phyloP scores from a whole-genome alignment of 2,113 vertebrate genomes.

The Lepisosteus osseus region DNA sequence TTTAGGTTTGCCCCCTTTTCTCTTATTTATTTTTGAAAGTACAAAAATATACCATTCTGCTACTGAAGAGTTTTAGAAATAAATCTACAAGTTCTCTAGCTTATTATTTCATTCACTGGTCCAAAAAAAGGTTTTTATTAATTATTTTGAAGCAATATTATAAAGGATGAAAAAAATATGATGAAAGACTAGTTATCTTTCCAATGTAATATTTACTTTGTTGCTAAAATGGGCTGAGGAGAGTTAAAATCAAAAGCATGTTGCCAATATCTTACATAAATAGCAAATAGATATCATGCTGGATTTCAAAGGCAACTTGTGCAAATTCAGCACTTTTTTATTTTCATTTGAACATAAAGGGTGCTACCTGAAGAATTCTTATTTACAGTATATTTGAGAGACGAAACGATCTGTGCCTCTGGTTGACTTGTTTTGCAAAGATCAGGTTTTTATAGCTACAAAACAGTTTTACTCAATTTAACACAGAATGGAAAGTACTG shows the following conservation, averaged over 20 bases:
- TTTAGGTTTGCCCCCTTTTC: too few species aligned
- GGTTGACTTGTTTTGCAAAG: conserved; percentile 6
- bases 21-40: too few species aligned
- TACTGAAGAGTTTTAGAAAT: too few species aligned
- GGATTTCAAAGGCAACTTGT: conserved; percentile 8
- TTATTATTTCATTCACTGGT: not conserved
- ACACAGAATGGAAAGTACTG: not conserved
- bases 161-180: not conserved
- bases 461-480: not conserved
- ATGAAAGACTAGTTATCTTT: conserved; percentile 9
- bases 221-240: conserved; percentile 4
- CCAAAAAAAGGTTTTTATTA: not conserved
- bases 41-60: too few species aligned
- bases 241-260: conserved; percentile 13
- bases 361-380: conserved; percentile 1
- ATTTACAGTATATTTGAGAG: not conserved
- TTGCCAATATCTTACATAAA: not conserved
- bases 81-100: not conserved
- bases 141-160: conserved; percentile 5
- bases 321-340: conserved; percentile 3
- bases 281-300: not conserved
- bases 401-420: not conserved
- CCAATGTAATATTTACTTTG: conserved; percentile 21
- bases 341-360: not conserved
- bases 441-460: not conserved